Evolutionary conservation across 2,113 vertebrate genomes (phyloP).

Genomic region (Camelus bactrianus): DNA sequence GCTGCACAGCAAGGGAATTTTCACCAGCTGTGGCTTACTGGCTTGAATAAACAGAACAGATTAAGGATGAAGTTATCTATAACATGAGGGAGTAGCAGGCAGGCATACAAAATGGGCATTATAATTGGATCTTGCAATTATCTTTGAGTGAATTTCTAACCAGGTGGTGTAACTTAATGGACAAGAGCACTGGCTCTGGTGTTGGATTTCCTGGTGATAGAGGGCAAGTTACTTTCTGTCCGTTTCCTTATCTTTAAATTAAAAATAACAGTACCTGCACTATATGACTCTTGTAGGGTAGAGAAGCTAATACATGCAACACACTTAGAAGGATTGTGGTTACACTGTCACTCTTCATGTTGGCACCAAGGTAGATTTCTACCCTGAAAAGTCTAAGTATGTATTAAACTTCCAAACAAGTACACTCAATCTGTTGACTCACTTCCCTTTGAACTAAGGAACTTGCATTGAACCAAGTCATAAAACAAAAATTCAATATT

Average conservation of each 20-base stretch:
- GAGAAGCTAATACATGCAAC: not conserved
- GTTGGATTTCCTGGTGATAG: not conserved
- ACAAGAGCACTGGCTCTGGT: not conserved
- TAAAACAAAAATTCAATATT: slow-evolving; percentile 48
- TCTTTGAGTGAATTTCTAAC: slow-evolving; percentile 18
- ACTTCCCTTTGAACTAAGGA: not conserved
- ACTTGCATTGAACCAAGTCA: slow-evolving; percentile 13
- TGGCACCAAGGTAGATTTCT: not conserved
- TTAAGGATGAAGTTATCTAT: slow-evolving; percentile 21
- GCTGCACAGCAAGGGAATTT: slow-evolving; percentile 34
- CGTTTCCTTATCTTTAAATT: slow-evolving; percentile 11
- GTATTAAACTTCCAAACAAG: slow-evolving; percentile 17
- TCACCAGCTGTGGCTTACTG: slow-evolving; percentile 2
- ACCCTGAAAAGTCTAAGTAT: not conserved
- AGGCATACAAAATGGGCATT: not conserved
- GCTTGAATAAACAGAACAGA: slow-evolving; percentile 43
- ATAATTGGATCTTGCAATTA: slow-evolving; percentile 9
- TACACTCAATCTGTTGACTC: not conserved
- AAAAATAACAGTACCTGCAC: not conserved
- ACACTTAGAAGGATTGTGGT: not conserved
- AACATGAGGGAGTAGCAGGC: not conserved
- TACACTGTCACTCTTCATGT: not conserved
- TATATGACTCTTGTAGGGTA: not conserved
- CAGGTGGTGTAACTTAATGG: not conserved
- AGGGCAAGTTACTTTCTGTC: not conserved